Evolutionary conservation across 1,140 invertebrate species (phyloP).

Genomic region (Oreohelix idahoensis): DNA sequence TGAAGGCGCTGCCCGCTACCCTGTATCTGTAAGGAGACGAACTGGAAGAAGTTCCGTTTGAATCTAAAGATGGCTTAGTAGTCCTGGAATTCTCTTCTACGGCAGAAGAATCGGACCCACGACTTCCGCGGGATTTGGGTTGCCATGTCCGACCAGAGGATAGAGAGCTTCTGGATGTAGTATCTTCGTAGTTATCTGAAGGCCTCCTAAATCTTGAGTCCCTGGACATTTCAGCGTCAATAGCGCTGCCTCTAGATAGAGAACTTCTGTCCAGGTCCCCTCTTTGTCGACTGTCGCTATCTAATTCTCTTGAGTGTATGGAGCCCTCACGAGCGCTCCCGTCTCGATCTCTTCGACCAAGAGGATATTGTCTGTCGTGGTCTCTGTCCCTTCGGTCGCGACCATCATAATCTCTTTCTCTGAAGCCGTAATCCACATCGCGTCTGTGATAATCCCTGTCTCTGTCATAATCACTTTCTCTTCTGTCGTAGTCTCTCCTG

Average conservation of each 20-base stretch:
- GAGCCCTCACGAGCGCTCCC: not conserved
- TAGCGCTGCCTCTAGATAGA: not conserved
- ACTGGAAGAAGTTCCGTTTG: slow-evolving; percentile 9
- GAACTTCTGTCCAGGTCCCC: slow-evolving; percentile 8
- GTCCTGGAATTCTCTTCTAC: not conserved
- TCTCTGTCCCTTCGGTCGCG: not conserved
- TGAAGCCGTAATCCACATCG: not conserved
- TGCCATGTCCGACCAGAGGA: slow-evolving; percentile 28
- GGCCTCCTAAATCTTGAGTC: not conserved
- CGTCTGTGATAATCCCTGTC: not conserved
- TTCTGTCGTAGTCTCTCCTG: not conserved
- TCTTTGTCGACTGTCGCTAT: not conserved
- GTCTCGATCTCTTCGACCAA: not conserved
- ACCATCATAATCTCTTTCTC: slow-evolving; percentile 10
- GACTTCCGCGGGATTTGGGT: slow-evolving; percentile 26
- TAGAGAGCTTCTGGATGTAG: slow-evolving; percentile 4
- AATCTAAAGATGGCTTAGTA: slow-evolving; percentile 10
- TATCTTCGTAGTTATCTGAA: slow-evolving; percentile 18
- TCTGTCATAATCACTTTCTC: slow-evolving; percentile 1
- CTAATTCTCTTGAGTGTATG: not conserved
- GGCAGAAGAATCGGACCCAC: not conserved
- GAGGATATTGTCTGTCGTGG: not conserved
- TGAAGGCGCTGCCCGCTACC: slow-evolving; percentile 37
- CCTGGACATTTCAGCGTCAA: not conserved
- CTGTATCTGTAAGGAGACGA: slow-evolving; percentile 29